Evolutionary conservation across 2,797 vertebrate genomes (phyloP).

Genomic region (Australoheros facetus): DNA sequence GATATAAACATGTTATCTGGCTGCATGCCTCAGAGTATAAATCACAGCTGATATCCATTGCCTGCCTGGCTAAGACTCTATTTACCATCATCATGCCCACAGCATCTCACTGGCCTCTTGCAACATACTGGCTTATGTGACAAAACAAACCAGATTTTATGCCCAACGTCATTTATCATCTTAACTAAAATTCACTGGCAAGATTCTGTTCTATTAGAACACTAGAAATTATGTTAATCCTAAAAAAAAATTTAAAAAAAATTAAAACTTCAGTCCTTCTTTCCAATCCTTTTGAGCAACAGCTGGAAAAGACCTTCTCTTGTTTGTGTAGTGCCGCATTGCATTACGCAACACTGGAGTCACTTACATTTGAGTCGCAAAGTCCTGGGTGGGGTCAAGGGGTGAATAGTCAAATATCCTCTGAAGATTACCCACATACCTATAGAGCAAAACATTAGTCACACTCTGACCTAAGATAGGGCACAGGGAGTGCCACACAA

Average conservation of each 20-base stretch:
- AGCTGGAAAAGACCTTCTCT: constrained; percentile 11
- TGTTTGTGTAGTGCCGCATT: constrained; percentile 1
- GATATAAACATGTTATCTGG: constrained; percentile 43
- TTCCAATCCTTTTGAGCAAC: not conserved
- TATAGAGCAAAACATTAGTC: constrained; percentile 69
- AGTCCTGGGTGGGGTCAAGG: constrained; percentile 96
- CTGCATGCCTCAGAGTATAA: constrained; percentile 11
- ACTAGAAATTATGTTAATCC: not conserved
- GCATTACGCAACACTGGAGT: constrained; percentile 31
- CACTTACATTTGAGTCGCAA: constrained; percentile 97
- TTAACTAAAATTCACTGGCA: not conserved
- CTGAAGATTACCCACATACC: constrained; percentile 96
- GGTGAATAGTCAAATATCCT: constrained; percentile 98
- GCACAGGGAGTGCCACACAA: constrained; percentile 10
- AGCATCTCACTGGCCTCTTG: constrained; percentile 25
- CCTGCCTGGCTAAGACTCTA: not conserved
- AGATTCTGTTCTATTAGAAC: not conserved
- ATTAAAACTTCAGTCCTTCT: not conserved
- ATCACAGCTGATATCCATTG: constrained; percentile 22
- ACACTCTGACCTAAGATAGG: constrained; percentile 22
- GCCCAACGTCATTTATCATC: not conserved
- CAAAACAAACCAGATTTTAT: constrained; percentile 10
- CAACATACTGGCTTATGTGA: constrained; percentile 16
- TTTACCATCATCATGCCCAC: not conserved
- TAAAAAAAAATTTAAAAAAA: not conserved